Conservation (phyloP, 2,797 vertebrate genomes). For the Rhinoraja longicauda region DNA sequence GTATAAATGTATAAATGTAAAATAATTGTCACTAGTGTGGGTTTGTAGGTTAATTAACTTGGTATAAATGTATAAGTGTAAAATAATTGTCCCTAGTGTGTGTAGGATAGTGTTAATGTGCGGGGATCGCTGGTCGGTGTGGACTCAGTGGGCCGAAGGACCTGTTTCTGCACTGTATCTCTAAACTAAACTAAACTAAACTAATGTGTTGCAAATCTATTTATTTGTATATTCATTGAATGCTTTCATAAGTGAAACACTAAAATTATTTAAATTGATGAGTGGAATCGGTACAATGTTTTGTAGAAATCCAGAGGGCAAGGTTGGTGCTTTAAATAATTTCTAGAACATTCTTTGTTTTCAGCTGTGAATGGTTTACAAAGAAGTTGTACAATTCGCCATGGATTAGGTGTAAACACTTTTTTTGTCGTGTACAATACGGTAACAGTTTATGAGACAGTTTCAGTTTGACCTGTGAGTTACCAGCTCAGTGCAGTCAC, state of each 20-base stretch:
- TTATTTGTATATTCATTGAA: background rate
- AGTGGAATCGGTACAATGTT: background rate
- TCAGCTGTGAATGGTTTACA: constrained; percentile 49
- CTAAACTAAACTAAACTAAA: too few species aligned
- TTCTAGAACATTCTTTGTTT: constrained; percentile 47
- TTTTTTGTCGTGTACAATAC: constrained; percentile 49
- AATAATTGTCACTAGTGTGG: too few species aligned
- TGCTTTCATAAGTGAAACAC: background rate
- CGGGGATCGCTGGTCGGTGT: too few species aligned
- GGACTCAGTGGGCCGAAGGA: too few species aligned
- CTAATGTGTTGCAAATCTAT: background rate
- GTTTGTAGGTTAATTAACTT: too few species aligned
- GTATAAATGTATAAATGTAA: too few species aligned
- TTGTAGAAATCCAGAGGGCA: background rate
- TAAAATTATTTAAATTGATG: background rate
- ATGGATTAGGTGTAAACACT: constrained; percentile 28
- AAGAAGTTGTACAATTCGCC: constrained; percentile 56
- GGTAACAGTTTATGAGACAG: constrained; percentile 55
- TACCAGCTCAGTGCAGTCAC: constrained; percentile 53
- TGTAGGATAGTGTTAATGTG: too few species aligned
- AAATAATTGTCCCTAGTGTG: too few species aligned
- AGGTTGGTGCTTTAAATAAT: constrained; percentile 28
- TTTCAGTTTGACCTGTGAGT: constrained; percentile 49
- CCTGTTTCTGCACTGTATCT: too few species aligned
- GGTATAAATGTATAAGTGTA: too few species aligned